phyloP scores from a whole-genome alignment of 2,113 vertebrate genomes.

The Pteropus alecto region DNA sequence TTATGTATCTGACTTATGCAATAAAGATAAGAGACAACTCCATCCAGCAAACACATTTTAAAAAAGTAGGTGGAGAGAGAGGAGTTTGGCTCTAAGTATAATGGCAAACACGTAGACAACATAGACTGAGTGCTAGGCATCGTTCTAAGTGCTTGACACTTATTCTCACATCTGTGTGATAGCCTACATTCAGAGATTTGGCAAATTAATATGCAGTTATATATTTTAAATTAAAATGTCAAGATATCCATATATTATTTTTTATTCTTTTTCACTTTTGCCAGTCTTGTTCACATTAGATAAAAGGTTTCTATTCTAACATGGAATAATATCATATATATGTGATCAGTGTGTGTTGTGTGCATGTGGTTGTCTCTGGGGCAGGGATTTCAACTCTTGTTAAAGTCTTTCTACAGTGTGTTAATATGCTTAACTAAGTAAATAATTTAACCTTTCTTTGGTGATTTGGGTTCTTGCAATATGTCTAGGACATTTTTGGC shows the following conservation, averaged over 20 bases:
- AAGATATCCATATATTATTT: not conserved
- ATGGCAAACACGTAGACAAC: not conserved
- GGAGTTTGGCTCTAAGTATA: not conserved
- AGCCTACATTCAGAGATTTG: not conserved
- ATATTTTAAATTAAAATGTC: not conserved
- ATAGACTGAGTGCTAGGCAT: not conserved
- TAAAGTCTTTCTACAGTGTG: not conserved
- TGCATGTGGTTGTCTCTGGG: not conserved
- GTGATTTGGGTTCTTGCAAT: not conserved
- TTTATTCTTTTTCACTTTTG: not conserved
- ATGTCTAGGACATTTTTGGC: not conserved
- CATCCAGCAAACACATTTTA: not conserved
- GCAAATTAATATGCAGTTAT: not conserved
- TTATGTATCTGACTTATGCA: not conserved
- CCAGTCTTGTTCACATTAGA: not conserved
- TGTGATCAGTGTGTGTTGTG: not conserved
- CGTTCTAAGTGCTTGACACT: not conserved
- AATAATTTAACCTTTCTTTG: constrained; percentile 15
- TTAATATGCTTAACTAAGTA: not conserved
- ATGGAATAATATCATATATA: not conserved
- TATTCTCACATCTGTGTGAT: not conserved
- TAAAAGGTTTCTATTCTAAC: not conserved
- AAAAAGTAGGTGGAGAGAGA: not conserved
- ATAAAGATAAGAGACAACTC: not conserved
- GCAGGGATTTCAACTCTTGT: not conserved